phyloP scores from a whole-genome alignment of 2,797 vertebrate genomes.

The Nannoperca obscura region DNA sequence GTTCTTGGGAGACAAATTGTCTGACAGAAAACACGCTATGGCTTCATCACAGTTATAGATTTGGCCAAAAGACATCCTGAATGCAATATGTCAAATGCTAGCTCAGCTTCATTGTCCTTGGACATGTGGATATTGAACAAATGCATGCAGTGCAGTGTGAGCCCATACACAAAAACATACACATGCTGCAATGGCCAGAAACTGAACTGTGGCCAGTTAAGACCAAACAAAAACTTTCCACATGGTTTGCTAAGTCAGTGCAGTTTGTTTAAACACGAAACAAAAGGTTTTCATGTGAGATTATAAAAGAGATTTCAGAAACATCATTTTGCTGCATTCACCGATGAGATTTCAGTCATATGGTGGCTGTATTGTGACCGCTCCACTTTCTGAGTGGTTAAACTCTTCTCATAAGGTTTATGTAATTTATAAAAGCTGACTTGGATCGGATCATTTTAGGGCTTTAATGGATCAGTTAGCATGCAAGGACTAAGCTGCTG shows the following conservation, averaged over 20 bases:
- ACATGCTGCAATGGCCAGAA: not conserved
- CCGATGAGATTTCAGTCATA: conserved; percentile 62
- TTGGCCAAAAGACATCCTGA: conserved; percentile 10
- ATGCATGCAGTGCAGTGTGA: not conserved
- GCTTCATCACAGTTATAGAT: conserved; percentile 4
- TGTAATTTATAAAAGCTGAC: conserved; percentile 79
- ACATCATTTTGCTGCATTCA: conserved; percentile 1
- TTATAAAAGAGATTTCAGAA: conserved; percentile 49
- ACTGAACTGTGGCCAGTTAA: conserved; percentile 56
- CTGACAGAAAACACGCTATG: conserved; percentile 7
- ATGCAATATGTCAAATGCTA: not conserved
- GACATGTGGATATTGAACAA: not conserved
- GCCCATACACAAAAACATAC: not conserved
- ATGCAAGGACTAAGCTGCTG: conserved; percentile 77
- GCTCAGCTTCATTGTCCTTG: too few species aligned
- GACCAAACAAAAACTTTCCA: conserved; percentile 74
- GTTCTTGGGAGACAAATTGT: not conserved
- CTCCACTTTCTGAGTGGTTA: conserved; percentile 72
- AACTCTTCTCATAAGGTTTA: conserved; percentile 80
- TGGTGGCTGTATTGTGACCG: conserved; percentile 67
- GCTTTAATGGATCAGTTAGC: conserved; percentile 83
- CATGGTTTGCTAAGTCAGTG: conserved; percentile 62
- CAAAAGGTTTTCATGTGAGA: conserved; percentile 65
- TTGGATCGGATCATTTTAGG: conserved; percentile 72
- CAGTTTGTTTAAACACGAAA: conserved; percentile 55